A percentile compares a stretch with the other conserved stretches of the same genome.
Evolutionary conservation across 2,888 invertebrate species (phyloP).

Genomic region (Odontothrips loti): DNA sequence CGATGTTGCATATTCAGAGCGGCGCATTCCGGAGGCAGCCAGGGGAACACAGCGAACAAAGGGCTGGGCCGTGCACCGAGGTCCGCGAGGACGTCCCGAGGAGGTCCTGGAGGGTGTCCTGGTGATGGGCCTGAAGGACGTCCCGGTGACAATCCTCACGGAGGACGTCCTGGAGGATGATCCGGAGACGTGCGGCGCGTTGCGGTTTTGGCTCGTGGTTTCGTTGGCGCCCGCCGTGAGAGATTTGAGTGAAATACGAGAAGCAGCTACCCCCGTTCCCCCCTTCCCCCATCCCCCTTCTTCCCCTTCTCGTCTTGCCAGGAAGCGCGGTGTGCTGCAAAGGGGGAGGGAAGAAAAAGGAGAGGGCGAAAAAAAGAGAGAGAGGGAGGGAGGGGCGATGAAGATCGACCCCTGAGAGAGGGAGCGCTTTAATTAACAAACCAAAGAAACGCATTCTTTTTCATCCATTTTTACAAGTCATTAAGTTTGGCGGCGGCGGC

Average conservation of each 20-base stretch:
- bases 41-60: too few relatives aligned
- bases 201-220: not conserved
- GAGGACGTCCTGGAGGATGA: too few relatives aligned
- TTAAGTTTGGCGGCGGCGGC: constrained; percentile 3
- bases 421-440: constrained; percentile 20
- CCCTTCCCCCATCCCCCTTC: not conserved
- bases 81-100: too few relatives aligned
- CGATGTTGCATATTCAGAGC: too few relatives aligned
- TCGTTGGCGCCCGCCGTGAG: not conserved
- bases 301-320: not conserved
- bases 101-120: too few relatives aligned
- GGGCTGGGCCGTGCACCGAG: too few relatives aligned
- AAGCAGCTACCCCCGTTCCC: not conserved
- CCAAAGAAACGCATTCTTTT: constrained; percentile 25
- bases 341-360: not conserved
- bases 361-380: not conserved
- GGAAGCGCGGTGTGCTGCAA: not conserved
- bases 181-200: not conserved
- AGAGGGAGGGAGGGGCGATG: not conserved
- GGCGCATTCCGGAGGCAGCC: too few relatives aligned
- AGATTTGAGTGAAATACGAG: constrained; percentile 11
- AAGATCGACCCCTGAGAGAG: not conserved
- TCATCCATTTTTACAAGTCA: constrained; percentile 18
- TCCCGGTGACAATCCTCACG: too few relatives aligned
- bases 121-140: too few relatives aligned